Percentiles rank a stretch among this genome's conserved stretches.
Conservation (phyloP, 2,797 vertebrate genomes). For the Triplophysa yarkandensis region DNA sequence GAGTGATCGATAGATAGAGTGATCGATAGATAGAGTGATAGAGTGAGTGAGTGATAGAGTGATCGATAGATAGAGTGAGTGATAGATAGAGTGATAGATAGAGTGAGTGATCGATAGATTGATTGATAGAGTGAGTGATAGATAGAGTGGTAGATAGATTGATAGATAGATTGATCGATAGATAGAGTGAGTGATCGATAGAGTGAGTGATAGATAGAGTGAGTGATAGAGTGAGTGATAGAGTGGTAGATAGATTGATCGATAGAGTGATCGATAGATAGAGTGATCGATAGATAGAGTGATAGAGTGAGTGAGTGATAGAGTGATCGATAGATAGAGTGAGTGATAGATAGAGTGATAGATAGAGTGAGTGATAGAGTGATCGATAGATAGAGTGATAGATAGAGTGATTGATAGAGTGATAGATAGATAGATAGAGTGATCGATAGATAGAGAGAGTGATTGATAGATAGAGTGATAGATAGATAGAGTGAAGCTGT, state of each 20-base stretch:
- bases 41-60: too few species aligned
- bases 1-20: not conserved
- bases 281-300: too few species aligned
- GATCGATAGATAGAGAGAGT: conserved; percentile 55
- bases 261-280: not conserved
- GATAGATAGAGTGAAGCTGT: conserved; percentile 7
- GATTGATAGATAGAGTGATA: not conserved
- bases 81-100: conserved; percentile 50
- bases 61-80: too few species aligned
- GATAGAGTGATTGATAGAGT: conserved; percentile 6
- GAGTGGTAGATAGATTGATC: not conserved
- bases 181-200: too few species aligned
- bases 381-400: conserved; percentile 38
- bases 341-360: conserved; percentile 34
- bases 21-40: conserved; percentile 55
- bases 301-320: not conserved
- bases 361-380: conserved; percentile 5
- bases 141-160: conserved; percentile 3
- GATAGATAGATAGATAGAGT: too few species aligned
- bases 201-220: too few species aligned
- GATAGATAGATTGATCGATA: too few species aligned
- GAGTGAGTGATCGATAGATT: not conserved
- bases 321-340: conserved; percentile 50
- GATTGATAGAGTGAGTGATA: too few species aligned
- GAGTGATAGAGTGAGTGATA: not conserved